A percentile compares a stretch with the other conserved stretches of the same genome.
Evolutionary conservation across 2,113 vertebrate genomes (phyloP).

Genomic region (Tragulus kanchil): DNA sequence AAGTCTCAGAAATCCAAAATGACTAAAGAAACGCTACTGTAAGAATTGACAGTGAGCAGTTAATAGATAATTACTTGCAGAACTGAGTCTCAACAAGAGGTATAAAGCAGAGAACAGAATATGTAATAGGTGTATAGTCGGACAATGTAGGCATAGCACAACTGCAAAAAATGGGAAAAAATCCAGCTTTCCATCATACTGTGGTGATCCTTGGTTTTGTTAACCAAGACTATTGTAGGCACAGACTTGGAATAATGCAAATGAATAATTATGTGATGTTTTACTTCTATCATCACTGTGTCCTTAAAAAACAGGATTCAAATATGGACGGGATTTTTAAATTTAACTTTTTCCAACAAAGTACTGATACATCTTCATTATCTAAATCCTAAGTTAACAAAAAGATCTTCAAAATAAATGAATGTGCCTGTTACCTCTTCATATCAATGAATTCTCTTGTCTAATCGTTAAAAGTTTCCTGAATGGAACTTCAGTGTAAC

Average conservation of each 20-base stretch:
- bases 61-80: not conserved
- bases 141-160: not conserved
- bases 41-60: not conserved
- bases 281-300: not conserved
- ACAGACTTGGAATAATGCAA: not conserved
- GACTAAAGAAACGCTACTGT: not conserved
- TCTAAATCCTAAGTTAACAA: not conserved
- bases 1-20: not conserved
- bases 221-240: not conserved
- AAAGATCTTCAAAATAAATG: constrained; percentile 25
- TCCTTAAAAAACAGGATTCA: constrained; percentile 44
- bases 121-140: not conserved
- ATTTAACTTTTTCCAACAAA: not conserved
- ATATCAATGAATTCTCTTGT: not conserved
- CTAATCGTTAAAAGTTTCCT: not conserved
- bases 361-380: not conserved
- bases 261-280: not conserved
- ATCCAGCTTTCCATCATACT: not conserved
- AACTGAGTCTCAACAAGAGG: not conserved
- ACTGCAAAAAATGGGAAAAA: not conserved
- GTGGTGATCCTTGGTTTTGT: not conserved
- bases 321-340: not conserved
- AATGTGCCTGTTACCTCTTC: not conserved
- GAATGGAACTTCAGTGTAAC: not conserved
- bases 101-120: not conserved